Conservation (phyloP, 2,888 invertebrate species). For the Bursaphelenchus okinawaensis region DNA sequence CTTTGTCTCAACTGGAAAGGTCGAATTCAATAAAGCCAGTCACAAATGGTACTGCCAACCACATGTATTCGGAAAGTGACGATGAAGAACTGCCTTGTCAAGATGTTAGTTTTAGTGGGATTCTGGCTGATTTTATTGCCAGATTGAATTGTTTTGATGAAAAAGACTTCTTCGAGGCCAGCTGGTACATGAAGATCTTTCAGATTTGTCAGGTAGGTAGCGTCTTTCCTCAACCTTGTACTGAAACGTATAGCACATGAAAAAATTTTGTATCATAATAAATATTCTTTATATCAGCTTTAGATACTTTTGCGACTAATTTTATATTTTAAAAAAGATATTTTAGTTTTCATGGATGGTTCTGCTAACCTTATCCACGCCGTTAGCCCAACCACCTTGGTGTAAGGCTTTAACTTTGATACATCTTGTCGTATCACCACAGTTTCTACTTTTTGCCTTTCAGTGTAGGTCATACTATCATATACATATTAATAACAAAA, state of each 20-base stretch:
- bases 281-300: not conserved
- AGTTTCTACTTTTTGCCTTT: constrained; percentile 35
- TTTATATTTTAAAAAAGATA: not conserved
- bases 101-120: not conserved
- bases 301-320: not conserved
- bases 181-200: not conserved
- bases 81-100: not conserved
- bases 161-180: constrained; percentile 13
- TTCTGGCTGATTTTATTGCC: constrained; percentile 3
- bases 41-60: not conserved
- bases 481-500: constrained; percentile 1
- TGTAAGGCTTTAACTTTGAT: constrained; percentile 64
- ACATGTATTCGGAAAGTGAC: not conserved
- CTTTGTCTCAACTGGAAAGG: not conserved
- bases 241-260: too few species aligned
- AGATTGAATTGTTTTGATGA: constrained; percentile 8
- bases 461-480: constrained; percentile 27
- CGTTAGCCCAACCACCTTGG: constrained; percentile 64
- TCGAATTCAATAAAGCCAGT: not conserved
- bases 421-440: constrained; percentile 63
- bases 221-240: too few species aligned
- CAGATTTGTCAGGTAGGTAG: constrained; percentile 12
- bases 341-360: constrained; percentile 62
- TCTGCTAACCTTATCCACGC: constrained; percentile 63
- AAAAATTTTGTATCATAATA: not conserved